Base-by-base conservation (phyloP, 23 tunicate genomes). In the Styela clava region DNA sequence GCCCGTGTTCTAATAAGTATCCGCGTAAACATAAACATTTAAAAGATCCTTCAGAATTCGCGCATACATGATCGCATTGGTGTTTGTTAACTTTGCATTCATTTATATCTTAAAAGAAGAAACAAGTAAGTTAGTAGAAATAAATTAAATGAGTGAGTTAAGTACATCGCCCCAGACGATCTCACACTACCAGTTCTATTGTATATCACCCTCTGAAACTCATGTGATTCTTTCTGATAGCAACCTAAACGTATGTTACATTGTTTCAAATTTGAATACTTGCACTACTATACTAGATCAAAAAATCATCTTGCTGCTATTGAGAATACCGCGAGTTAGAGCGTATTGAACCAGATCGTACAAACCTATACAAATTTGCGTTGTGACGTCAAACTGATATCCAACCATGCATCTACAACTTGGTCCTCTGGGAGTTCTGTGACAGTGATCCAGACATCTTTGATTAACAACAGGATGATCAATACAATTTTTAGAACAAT, bases 361-460 rank as follows among this genome's bases (percentile, higher is more conserved):
- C n/a, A n/a, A n/a, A 65, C 71, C 71, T 7, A 26, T 5, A 16
- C 71, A 65, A 5, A 5, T 44, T 12, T 65, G 71, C 35, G 35
- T 71, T 3, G 5, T 7, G 16, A 7, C 34, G 18, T 65, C 7
- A 65, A 24, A 65, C 30, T 65, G 24, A 35, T 18, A 71, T 27
- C 77, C 77, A 26, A 3, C 35, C 16, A 34, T 33, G 16, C 77
- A 71, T 32, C 23, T 21, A 30, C 77, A 71, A 28, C 24, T 32
- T 16, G 77, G 77, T 71, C 77, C 77, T 26, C 16, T 31, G 16
- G 77, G 77, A 19, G 77, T 28, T 71, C 34, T 27, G 35, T 71
- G 34, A 71, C 77, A 71, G 32, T 21, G 77, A 32, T 34, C 37
- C 12, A 34, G 12, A 34, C 77, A 71, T 21, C 23, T 33, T 30